Conservation (phyloP, 1,140 invertebrate genomes). For the Drosophila orena region DNA sequence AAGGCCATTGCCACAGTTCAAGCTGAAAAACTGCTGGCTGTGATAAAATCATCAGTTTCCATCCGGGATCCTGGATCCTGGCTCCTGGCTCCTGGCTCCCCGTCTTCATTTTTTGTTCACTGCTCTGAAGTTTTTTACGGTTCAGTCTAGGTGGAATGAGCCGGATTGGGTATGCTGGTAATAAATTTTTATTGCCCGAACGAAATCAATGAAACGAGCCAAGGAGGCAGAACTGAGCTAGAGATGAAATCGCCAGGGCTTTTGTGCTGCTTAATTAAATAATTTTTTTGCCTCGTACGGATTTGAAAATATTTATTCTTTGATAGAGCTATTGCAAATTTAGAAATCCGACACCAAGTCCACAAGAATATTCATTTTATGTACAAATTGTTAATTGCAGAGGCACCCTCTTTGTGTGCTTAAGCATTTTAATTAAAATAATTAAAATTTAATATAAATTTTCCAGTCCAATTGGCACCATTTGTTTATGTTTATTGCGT, state of each 20-base stretch:
- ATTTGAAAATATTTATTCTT: background rate
- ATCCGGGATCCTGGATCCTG: slow-evolving; percentile 7
- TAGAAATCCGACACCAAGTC: no score
- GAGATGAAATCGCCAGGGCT: slow-evolving; percentile 11
- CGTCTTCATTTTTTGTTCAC: background rate
- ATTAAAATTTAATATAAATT: no score
- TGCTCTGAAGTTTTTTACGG: slow-evolving; percentile 37
- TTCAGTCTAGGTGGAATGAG: slow-evolving; percentile 13
- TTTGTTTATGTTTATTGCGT: no score
- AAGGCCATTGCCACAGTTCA: slow-evolving; percentile 65
- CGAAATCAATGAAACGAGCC: slow-evolving; percentile 65
- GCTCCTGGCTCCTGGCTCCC: slow-evolving; percentile 9
- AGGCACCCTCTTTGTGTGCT: no score
- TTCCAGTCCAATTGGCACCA: no score
- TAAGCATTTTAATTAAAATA: no score
- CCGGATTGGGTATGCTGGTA: slow-evolving; percentile 26
- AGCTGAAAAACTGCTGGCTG: slow-evolving; percentile 70
- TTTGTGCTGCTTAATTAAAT: slow-evolving; percentile 61
- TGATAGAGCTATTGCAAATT: background rate
- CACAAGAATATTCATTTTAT: no score
- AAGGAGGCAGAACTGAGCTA: slow-evolving; percentile 11
- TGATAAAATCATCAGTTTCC: slow-evolving; percentile 73
- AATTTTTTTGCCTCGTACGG: slow-evolving; percentile 17
- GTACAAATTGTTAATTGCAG: no score
- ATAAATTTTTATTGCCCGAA: slow-evolving; percentile 71